These are phyloP conservation scores for Spisula solida DNA, from an alignment of 2,888 invertebrate genomes.

Conservation along the genomic window DNA sequence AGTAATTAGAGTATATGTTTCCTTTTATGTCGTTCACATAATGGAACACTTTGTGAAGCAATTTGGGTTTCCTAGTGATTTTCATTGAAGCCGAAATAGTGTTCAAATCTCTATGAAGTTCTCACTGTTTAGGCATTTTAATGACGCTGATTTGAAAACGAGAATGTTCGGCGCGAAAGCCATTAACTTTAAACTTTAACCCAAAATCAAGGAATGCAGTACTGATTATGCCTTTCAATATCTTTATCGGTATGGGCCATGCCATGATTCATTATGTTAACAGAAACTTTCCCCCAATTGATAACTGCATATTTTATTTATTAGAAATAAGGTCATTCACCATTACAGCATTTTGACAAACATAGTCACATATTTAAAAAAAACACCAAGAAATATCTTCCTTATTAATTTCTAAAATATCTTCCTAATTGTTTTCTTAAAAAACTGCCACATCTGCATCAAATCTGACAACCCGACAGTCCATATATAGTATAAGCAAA, in stretches of 20 bases:
- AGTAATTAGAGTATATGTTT: neutral
- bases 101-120: neutral
- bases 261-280: neutral
- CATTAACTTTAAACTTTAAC: slow-evolving; percentile 4
- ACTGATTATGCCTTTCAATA: neutral
- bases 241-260: neutral
- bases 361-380: too few species aligned
- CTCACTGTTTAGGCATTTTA: neutral
- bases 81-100: neutral
- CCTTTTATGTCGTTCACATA: neutral
- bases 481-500: too few species aligned
- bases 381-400: too few species aligned
- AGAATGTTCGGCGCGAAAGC: neutral
- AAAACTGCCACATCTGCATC: too few species aligned
- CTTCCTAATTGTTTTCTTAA: too few species aligned
- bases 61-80: neutral
- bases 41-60: neutral
- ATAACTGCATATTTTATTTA: neutral
- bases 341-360: too few species aligned
- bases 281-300: neutral
- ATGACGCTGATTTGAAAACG: neutral
- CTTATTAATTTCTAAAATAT: too few species aligned
- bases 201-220: neutral
- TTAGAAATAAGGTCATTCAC: neutral
- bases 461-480: too few species aligned